A percentile compares a stretch with the other conserved stretches of the same genome.
These are phyloP conservation scores for Anthophora plumipes DNA, from an alignment of 2,888 invertebrate species.

Conservation along the genomic window DNA sequence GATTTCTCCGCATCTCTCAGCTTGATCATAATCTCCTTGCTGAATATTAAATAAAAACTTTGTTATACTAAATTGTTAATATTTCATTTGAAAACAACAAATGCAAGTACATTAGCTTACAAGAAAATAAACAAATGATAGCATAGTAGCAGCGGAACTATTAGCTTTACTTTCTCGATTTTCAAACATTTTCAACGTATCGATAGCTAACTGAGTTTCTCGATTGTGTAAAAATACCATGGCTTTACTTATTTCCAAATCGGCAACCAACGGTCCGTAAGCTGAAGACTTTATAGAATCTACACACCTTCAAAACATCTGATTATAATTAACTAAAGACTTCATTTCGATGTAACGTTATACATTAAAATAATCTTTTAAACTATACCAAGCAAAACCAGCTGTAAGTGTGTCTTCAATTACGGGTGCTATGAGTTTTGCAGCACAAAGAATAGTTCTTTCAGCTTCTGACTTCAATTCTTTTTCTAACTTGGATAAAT, in stretches of 20 bases:
- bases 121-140: slow-evolving; percentile 93
- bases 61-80: not conserved
- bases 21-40: slow-evolving; percentile 92
- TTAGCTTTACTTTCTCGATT: slow-evolving; percentile 94
- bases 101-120: slow-evolving; percentile 84
- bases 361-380: slow-evolving; percentile 1
- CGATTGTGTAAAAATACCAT: slow-evolving; percentile 93
- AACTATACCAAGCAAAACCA: slow-evolving; percentile 85
- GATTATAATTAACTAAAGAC: slow-evolving; percentile 15
- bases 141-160: slow-evolving; percentile 93
- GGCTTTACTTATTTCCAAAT: slow-evolving; percentile 96
- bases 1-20: slow-evolving; percentile 90
- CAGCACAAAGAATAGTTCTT: slow-evolving; percentile 92
- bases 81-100: not conserved
- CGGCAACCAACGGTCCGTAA: slow-evolving; percentile 92
- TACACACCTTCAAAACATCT: slow-evolving; percentile 92
- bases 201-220: slow-evolving; percentile 92
- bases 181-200: slow-evolving; percentile 93
- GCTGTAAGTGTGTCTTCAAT: slow-evolving; percentile 90
- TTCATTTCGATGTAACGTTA: slow-evolving; percentile 2
- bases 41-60: slow-evolving; percentile 80
- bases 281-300: slow-evolving; percentile 96
- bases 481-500: slow-evolving; percentile 90
- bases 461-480: slow-evolving; percentile 91
- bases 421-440: slow-evolving; percentile 94